phyloP scores from a whole-genome alignment of 2,888 invertebrate genomes.

The Eudasyphora cyanicolor region DNA sequence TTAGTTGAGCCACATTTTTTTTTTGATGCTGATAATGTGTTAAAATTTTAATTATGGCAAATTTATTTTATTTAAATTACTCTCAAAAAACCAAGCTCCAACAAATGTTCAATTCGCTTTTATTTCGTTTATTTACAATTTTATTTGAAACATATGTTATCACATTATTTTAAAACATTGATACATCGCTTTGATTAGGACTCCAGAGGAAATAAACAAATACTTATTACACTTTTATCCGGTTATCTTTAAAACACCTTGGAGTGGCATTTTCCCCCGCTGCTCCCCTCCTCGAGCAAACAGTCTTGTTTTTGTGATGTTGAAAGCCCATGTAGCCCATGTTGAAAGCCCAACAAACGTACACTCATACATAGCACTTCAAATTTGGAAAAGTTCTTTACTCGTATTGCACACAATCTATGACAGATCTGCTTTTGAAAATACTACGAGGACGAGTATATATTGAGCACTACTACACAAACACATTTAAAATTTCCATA shows the following conservation, averaged over 20 bases:
- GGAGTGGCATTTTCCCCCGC: not conserved
- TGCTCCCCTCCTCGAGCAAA: not conserved
- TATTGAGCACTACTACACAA: not conserved
- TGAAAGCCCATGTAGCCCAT: not conserved
- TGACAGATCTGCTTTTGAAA: not conserved
- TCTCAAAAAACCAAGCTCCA: too few relatives aligned
- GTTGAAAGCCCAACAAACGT: not conserved
- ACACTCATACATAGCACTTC: not conserved
- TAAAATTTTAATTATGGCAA: too few relatives aligned
- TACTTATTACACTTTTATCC: conserved; percentile 11
- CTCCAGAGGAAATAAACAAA: conserved; percentile 10
- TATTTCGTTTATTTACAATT: too few relatives aligned
- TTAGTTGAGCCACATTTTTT: too few relatives aligned
- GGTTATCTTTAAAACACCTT: conserved; percentile 18
- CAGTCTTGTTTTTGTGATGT: conserved; percentile 6
- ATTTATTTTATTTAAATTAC: too few relatives aligned
- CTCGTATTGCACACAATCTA: not conserved
- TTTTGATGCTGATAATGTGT: too few relatives aligned
- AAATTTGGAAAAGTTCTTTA: conserved; percentile 1
- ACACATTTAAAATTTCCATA: conserved; percentile 2
- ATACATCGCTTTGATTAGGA: not conserved
- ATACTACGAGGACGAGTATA: not conserved
- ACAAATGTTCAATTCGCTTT: too few relatives aligned
- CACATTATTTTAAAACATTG: not conserved
- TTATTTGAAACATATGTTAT: too few relatives aligned